Conservation (phyloP, 2,113 vertebrate genomes). For the Phrynosoma blainvillii region DNA sequence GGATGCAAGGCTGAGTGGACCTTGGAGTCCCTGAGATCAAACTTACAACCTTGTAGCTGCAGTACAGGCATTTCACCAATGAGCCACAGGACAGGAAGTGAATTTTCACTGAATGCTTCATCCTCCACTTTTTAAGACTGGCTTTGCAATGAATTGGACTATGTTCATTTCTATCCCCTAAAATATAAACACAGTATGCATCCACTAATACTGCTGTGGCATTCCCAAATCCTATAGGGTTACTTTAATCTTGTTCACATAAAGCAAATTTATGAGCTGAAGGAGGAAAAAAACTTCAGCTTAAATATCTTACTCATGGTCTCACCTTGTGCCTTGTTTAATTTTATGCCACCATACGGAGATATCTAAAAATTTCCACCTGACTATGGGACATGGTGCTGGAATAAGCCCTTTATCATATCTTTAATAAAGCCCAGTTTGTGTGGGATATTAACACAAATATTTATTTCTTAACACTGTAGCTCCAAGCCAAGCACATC, state of each 20-base stretch:
- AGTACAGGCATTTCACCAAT: too few species aligned
- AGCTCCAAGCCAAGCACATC: neutral
- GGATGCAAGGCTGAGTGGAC: too few species aligned
- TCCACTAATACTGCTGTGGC: neutral
- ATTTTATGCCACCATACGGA: neutral
- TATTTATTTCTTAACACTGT: neutral
- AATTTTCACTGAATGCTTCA: neutral
- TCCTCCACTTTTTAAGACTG: neutral
- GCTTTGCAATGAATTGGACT: neutral
- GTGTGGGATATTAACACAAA: conserved; percentile 1
- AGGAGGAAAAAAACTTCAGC: neutral
- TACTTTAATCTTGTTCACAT: neutral
- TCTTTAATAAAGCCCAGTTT: neutral
- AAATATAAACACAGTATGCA: neutral
- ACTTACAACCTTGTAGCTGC: too few species aligned
- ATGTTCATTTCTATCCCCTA: neutral
- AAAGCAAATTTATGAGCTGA: neutral
- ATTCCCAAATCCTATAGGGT: neutral
- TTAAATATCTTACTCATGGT: neutral
- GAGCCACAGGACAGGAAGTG: neutral
- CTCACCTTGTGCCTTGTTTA: neutral
- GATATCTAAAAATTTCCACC: neutral
- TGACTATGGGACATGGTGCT: neutral
- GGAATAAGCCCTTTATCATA: neutral
- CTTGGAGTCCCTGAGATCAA: too few species aligned